Conservation (phyloP, 1,140 invertebrate genomes). For the Steinernema khuongi region DNA sequence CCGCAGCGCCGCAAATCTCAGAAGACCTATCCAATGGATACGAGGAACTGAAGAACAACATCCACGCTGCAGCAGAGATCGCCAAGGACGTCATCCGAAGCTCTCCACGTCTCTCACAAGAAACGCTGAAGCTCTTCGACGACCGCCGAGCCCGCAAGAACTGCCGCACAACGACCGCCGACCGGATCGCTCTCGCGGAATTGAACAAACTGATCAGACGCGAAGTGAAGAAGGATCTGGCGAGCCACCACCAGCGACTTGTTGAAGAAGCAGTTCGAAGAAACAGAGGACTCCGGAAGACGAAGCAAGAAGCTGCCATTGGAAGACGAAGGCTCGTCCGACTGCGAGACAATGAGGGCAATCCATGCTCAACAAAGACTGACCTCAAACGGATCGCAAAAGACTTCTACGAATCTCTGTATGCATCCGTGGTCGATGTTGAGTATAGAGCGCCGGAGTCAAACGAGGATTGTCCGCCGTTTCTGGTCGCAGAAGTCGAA, state of each 20-base stretch:
- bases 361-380: neutral
- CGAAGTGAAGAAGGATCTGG: neutral
- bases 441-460: neutral
- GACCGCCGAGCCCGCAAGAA: neutral
- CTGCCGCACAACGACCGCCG: neutral
- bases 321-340: neutral
- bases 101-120: neutral
- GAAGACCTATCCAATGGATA: neutral
- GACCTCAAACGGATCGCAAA: neutral
- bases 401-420: neutral
- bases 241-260: neutral
- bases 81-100: neutral
- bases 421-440: neutral
- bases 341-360: neutral
- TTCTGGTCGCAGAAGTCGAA: neutral
- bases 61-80: neutral
- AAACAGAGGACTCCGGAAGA: neutral
- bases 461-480: neutral
- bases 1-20: neutral
- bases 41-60: neutral
- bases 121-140: neutral
- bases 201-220: neutral
- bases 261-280: neutral
- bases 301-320: neutral
- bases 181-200: neutral